Evolutionary conservation across 2,888 invertebrate species (phyloP), one percentile per base, ranked within the genome.

Genomic region (Deilephila porcellus): DNA sequence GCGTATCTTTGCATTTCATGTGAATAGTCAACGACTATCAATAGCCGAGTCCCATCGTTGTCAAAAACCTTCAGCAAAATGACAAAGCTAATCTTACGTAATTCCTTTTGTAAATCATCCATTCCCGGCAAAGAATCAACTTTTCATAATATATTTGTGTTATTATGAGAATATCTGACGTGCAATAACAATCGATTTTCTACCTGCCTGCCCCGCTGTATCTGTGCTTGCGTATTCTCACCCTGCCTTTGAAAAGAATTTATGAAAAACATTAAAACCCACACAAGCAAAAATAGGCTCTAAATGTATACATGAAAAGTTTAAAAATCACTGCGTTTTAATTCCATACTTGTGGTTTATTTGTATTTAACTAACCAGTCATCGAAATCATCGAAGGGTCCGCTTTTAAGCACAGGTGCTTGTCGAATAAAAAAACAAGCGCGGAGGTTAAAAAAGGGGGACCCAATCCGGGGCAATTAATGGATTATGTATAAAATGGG

Each of bases 171-270:
- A 80, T 78, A 81, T 81, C 83, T 85, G 83, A 85, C 86, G 82
- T 84, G 77, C 81, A 87, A 86, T 87, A 90, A 91, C 92, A 91
- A 92, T 91, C 88, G 90, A 90, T 90, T 91, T 91, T 89, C 88
- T 93, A 93, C 93, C 93, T 93, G 93, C 89, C 83, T 82, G 83
- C 84, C 81, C 78, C 80, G 82, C 78, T 83, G 82, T 87, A 90
- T 88, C 90, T 86, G 89, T 87, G 86, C 85, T 83, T 85, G 84
- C 86, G 87, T 90, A 89, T 88, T 90, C 90, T 90, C 90, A 88
- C 90, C 90, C 88, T 83, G 76, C 74, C 79, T 79, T 82, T 77
- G 82, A 82, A 84, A 84, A 85, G 84, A 85, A 86, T 87, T 86
- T 83, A 83, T 81, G 83, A 86, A 88, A 84, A 87, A 81, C 77